phyloP scores from a whole-genome alignment of 2,113 vertebrate genomes.

The Anarrhichthys ocellatus region DNA sequence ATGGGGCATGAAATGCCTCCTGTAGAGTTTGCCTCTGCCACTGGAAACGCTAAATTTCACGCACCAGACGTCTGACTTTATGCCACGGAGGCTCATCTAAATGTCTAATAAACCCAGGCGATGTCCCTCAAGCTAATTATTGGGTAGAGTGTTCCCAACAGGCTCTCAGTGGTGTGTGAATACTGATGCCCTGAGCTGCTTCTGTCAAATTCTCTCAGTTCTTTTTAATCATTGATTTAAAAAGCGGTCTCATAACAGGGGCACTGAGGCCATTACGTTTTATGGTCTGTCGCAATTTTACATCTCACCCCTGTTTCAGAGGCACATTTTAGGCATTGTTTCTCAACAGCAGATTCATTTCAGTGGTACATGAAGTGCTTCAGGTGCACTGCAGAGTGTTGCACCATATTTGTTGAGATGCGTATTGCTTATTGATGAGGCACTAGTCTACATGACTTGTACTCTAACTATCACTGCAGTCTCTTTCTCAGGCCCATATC shows the following conservation, averaged over 20 bases:
- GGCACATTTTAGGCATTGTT: constrained; percentile 15
- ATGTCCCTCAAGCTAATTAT: constrained; percentile 66
- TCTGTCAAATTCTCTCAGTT: constrained; percentile 61
- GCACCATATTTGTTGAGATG: constrained; percentile 31
- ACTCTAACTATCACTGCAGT: constrained; percentile 18
- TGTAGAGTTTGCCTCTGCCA: background rate
- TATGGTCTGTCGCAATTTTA: constrained; percentile 30
- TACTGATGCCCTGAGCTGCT: constrained; percentile 63
- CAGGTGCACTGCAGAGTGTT: constrained; percentile 54
- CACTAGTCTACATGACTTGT: constrained; percentile 18
- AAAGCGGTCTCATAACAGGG: constrained; percentile 36
- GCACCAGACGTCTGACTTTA: constrained; percentile 43
- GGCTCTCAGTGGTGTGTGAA: constrained; percentile 66
- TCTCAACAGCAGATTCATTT: constrained; percentile 24
- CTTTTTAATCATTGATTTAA: constrained; percentile 66
- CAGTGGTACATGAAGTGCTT: constrained; percentile 21
- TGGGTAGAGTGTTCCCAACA: constrained; percentile 70
- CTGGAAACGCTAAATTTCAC: constrained; percentile 28
- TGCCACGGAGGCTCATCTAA: constrained; percentile 60
- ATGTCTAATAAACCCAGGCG: constrained; percentile 56
- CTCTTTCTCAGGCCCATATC: constrained; percentile 10
- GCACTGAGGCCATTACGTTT: constrained; percentile 47
- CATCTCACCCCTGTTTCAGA: constrained; percentile 7
- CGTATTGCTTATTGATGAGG: constrained; percentile 52
- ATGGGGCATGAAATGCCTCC: constrained; percentile 21